Evolutionary conservation across 2,797 vertebrate species (phyloP), one percentile per base, ranked within the genome.

Genomic region (Enteromius anoplus): DNA sequence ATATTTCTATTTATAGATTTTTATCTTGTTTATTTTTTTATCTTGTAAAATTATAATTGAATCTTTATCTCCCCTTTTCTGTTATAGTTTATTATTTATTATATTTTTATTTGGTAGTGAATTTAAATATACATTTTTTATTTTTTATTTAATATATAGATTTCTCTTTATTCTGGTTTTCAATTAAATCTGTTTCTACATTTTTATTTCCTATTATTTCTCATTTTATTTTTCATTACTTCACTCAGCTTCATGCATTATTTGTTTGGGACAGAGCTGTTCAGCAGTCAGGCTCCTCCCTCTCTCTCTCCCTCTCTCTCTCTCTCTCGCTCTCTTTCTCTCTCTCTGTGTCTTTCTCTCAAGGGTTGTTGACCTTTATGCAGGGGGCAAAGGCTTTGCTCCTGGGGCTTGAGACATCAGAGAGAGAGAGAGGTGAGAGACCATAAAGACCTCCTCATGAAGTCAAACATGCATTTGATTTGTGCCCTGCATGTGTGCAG

Each of bases 401-500:
- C 87, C 85, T 65, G 75, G 81, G 75, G 86, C 78, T 29, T 70
- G 15, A 58, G 47, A 69, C n/a, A 89, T 89, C 86, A 77, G 86
- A 47, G 37, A 40, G 37, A 42, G 82, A 91, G 71, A 82, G 42
- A 94, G 93, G 94, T 93, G 93, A 94, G 94, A 95, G 93, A 94
- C 93, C 90, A 93, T 93, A 93, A 94, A 94, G 91, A 89, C 87
- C 89, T 90, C 86, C 91, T 86, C 87, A 87, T 88, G 85, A 70
- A 88, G 85, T 88, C 86, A 86, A 89, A 93, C 91, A 93, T 89
- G 92, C 84, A 84, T 92, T 92, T 92, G 91, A 93, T 91, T 92
- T 92, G 87, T 88, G 78, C 89, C 91, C 92, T 90, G 87, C 91
- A 93, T 92, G 92, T 91, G 89, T 84, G 82, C 89, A 87, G 80